Evolutionary conservation across 1,140 invertebrate genomes (phyloP).

Genomic region (Plodia interpunctella): DNA sequence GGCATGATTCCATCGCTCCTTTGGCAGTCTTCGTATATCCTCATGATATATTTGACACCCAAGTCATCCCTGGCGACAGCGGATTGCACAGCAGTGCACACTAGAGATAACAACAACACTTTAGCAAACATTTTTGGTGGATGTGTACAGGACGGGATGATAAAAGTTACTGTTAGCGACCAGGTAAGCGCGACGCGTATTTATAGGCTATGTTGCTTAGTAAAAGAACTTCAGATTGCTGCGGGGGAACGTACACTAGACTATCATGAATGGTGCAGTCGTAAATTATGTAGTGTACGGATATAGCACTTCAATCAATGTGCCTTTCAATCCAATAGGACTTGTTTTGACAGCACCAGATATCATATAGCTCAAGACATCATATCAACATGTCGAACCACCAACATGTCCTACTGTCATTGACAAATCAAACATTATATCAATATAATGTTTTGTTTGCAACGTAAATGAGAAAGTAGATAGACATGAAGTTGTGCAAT

Average conservation of each 20-base stretch:
- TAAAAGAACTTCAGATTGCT: slow-evolving; percentile 49
- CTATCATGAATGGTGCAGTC: slow-evolving; percentile 9
- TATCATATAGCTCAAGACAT: no score
- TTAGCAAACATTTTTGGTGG: slow-evolving; percentile 32
- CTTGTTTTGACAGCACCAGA: background rate
- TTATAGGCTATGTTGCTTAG: slow-evolving; percentile 56
- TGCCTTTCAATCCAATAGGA: background rate
- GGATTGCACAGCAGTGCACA: slow-evolving; percentile 24
- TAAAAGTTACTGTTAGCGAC: slow-evolving; percentile 55
- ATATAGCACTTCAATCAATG: background rate
- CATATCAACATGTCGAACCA: no score
- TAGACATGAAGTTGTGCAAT: no score
- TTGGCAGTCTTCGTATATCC: slow-evolving; percentile 81
- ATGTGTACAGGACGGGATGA: slow-evolving; percentile 32
- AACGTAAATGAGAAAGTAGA: no score
- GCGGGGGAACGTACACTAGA: slow-evolving; percentile 46
- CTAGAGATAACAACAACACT: slow-evolving; percentile 27
- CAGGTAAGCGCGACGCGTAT: slow-evolving; percentile 36
- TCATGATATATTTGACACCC: slow-evolving; percentile 77
- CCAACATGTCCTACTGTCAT: no score
- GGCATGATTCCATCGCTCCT: slow-evolving; percentile 79
- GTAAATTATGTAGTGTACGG: background rate
- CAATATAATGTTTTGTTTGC: no score
- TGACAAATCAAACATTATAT: no score
- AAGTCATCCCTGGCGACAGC: slow-evolving; percentile 45